Evolutionary conservation across 2,113 vertebrate species (phyloP).

Genomic region (Elephantulus edwardii): DNA sequence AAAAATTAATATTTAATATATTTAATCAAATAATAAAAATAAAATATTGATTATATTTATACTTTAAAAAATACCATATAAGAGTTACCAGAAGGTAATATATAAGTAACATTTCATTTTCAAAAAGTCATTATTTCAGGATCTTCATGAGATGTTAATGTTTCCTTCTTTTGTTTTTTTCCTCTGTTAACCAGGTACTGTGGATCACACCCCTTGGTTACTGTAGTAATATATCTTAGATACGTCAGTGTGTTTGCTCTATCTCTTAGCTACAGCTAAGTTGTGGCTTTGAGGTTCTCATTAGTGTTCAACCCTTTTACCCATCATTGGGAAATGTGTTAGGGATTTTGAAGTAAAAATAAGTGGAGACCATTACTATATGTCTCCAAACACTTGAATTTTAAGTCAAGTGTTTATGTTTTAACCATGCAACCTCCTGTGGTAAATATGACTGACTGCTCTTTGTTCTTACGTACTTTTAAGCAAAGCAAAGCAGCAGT

Average conservation of each 20-base stretch:
- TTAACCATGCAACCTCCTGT: conserved; percentile 60
- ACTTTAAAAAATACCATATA: background rate
- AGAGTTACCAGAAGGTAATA: background rate
- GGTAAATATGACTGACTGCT: conserved; percentile 78
- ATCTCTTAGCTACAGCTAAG: conserved; percentile 54
- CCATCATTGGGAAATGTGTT: background rate
- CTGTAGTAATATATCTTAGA: conserved; percentile 37
- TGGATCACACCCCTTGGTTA: conserved; percentile 21
- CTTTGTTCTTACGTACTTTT: conserved; percentile 79
- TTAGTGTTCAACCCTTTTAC: background rate
- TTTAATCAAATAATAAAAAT: conserved; percentile 21
- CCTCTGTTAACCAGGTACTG: background rate
- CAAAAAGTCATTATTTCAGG: background rate
- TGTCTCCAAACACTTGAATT: background rate
- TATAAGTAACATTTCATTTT: conserved; percentile 1
- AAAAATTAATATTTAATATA: background rate
- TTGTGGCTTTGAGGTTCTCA: conserved; percentile 47
- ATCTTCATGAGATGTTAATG: background rate
- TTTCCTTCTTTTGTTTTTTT: conserved; percentile 17
- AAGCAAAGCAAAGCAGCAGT: conserved; percentile 91
- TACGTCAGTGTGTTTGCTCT: conserved; percentile 23
- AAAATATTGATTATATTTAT: background rate
- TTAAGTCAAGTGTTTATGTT: background rate
- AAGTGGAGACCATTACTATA: background rate
- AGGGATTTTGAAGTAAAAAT: conserved; percentile 20